Conservation (phyloP, 2,113 vertebrate species). For the Pogonocichla stellata region DNA sequence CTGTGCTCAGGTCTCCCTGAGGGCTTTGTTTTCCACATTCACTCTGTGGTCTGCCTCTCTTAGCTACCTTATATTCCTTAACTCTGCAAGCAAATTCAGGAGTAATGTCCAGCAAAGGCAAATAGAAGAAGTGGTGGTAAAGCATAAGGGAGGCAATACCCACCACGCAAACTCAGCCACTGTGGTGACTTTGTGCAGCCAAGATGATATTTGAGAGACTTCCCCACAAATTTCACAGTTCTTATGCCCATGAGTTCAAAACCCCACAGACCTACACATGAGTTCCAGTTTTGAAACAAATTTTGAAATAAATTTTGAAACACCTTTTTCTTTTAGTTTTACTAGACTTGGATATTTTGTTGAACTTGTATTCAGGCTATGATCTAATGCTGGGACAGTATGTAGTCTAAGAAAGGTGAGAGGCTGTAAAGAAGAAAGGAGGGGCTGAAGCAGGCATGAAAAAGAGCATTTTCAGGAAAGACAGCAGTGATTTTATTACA, state of each 20-base stretch:
- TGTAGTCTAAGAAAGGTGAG: neutral
- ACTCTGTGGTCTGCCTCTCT: neutral
- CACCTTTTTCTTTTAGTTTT: neutral
- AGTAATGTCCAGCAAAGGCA: neutral
- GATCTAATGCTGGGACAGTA: neutral
- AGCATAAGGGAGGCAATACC: fast-evolving
- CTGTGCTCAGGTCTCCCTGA: neutral
- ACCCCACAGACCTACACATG: fast-evolving
- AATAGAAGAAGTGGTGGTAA: neutral
- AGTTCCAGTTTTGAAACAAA: neutral
- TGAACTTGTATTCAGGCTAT: neutral
- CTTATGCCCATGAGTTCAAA: neutral
- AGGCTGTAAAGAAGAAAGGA: neutral
- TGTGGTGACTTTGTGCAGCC: neutral
- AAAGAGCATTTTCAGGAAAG: neutral
- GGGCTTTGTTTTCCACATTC: neutral
- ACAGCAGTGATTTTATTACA: neutral
- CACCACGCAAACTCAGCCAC: no score
- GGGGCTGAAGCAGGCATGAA: neutral
- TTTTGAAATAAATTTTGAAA: neutral
- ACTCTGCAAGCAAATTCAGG: neutral
- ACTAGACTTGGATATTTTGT: neutral
- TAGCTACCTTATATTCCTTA: neutral
- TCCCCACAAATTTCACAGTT: neutral
- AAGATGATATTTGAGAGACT: neutral